phyloP scores from a whole-genome alignment of 2,888 invertebrate species.

The Hirudinaria manillensis region DNA sequence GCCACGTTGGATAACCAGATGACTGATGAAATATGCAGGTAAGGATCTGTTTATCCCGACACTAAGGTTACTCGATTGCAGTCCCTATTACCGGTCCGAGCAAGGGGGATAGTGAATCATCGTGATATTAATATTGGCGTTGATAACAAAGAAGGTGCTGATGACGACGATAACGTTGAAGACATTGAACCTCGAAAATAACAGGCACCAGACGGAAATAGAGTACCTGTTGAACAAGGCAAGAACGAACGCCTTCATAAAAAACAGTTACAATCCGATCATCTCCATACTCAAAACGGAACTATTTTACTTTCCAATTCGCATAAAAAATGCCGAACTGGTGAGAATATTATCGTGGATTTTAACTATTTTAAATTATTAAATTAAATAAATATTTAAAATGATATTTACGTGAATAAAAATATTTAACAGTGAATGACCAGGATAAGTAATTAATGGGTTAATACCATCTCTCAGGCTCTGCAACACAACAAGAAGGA shows the following conservation, averaged over 20 bases:
- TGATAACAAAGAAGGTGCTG: neutral
- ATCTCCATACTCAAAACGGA: slow-evolving; percentile 16
- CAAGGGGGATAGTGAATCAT: neutral
- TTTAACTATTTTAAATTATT: neutral
- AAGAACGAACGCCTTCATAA: neutral
- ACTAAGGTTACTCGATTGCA: neutral
- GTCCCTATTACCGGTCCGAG: neutral
- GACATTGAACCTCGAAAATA: neutral
- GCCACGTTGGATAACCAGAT: neutral
- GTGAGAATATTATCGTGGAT: neutral
- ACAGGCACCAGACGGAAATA: slow-evolving; percentile 7
- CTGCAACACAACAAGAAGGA: slow-evolving; percentile 19
- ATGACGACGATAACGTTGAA: neutral
- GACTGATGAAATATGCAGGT: slow-evolving; percentile 4
- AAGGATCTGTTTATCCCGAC: neutral
- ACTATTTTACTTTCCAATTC: slow-evolving; percentile 5
- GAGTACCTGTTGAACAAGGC: slow-evolving; percentile 5
- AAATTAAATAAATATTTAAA: too few relatives aligned
- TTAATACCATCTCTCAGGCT: slow-evolving; percentile 12
- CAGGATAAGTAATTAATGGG: too few relatives aligned
- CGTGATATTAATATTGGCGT: neutral
- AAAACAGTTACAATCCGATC: slow-evolving; percentile 16
- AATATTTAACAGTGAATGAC: too few relatives aligned
- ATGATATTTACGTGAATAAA: too few relatives aligned
- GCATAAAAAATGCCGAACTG: slow-evolving; percentile 18